Conservation (phyloP, 2,113 vertebrate species). For the Casuarius casuarius region DNA sequence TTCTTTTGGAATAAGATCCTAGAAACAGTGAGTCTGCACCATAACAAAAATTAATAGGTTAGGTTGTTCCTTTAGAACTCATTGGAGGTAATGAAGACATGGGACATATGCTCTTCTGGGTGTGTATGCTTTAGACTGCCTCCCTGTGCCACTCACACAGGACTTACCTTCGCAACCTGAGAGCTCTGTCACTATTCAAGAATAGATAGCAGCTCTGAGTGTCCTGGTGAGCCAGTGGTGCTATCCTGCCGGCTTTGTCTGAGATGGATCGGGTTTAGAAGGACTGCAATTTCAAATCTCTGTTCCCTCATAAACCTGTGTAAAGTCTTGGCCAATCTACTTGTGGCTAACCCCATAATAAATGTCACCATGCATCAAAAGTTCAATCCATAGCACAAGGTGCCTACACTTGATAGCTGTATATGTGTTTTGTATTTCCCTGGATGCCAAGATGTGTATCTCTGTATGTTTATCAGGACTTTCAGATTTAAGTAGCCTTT, state of each 20-base stretch:
- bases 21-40: background rate
- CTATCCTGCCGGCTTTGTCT: background rate
- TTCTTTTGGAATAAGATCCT: background rate
- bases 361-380: background rate
- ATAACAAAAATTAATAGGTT: fast-evolving
- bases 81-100: fast-evolving
- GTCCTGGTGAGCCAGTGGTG: fast-evolving
- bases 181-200: background rate
- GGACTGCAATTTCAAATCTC: background rate
- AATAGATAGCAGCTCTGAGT: too few relatives aligned
- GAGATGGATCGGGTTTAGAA: fast-evolving
- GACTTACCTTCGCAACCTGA: fast-evolving
- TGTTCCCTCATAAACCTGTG: background rate
- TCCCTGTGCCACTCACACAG: background rate
- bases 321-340: background rate
- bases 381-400: fast-evolving
- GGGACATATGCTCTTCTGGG: background rate
- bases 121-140: background rate
- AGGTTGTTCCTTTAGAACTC: too few relatives aligned
- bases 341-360: fast-evolving
- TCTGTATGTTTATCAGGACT: background rate
- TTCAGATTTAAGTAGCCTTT: fast-evolving
- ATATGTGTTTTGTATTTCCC: background rate
- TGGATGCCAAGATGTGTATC: fast-evolving
- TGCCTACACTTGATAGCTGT: fast-evolving